Evolutionary conservation across 2,113 vertebrate species (phyloP).

Genomic region (Mus pahari): DNA sequence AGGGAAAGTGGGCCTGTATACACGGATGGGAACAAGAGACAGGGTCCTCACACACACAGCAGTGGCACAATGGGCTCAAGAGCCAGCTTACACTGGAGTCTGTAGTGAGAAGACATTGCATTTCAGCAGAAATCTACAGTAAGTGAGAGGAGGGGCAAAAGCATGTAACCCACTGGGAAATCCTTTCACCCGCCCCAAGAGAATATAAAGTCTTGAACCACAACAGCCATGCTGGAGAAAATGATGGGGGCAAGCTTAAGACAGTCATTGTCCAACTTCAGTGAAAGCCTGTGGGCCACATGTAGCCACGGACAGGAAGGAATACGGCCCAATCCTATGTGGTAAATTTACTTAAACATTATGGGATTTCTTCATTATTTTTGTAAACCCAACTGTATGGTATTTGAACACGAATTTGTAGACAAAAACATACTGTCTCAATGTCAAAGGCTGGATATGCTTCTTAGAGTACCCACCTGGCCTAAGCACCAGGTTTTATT

Average conservation of each 20-base stretch:
- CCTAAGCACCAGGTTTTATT: conserved; percentile 22
- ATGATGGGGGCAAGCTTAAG: conserved; percentile 4
- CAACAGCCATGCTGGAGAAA: conserved; percentile 2
- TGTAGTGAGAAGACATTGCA: not conserved
- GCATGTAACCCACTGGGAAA: not conserved
- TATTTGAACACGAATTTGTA: not conserved
- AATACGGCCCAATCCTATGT: not conserved
- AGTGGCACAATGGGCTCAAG: not conserved
- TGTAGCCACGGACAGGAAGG: too few species aligned
- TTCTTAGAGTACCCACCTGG: not conserved
- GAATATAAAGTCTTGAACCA: not conserved
- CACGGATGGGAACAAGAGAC: not conserved
- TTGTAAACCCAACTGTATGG: not conserved
- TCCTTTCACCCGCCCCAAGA: not conserved
- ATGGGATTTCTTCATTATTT: not conserved
- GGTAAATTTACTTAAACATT: not conserved
- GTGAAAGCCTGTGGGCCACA: not conserved
- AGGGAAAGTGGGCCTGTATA: not conserved
- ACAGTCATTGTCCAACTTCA: not conserved
- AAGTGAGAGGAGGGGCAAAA: not conserved
- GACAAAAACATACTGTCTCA: too few species aligned
- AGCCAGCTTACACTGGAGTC: not conserved
- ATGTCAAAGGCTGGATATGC: not conserved
- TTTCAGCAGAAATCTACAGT: not conserved
- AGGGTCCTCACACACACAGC: not conserved